Evolutionary conservation across 2,113 vertebrate species (phyloP), one percentile per base, ranked within the genome.

Genomic region (Epinephelus lanceolatus): DNA sequence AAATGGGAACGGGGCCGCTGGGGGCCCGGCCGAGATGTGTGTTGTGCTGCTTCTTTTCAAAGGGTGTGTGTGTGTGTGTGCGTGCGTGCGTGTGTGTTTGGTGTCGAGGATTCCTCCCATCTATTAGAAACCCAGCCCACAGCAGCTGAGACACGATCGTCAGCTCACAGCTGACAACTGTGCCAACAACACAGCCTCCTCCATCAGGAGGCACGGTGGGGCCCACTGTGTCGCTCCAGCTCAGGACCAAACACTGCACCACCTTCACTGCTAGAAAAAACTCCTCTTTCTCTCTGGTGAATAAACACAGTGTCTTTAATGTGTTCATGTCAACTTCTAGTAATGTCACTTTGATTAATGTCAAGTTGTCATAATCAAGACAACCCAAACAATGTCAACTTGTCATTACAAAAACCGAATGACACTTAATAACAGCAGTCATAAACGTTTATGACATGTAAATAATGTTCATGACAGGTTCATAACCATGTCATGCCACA

Each of bases 141-240:
- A 94, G 96, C 97, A 98, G 97, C 97, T 98, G 98, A 96, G 92
- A 92, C 87, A 88, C 91, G 93, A 88, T 93, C 86, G 47, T 90
- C 88, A 89, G 85, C 91, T 92, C 93, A 91, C 92, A 93, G 93
- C 93, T 95, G 94, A 96, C 97, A 97, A 96, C 96, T 97, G 96
- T 73, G 85, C 92, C 85, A 91, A 89, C 59, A 86, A 80, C 79
- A 61, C 72, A 18, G 69, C 51, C 74, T 65, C 63, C 86, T 79
- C 79, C 94, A 74, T 12, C 78, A 80, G 57, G 60, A 84, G 80
- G 74, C 79, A 1, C 8, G 1, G 33, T 23, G 83, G 77, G 81
- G 57, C 86, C 78, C 67, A 71, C 59, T 19, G 68, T n/a, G 78
- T 76, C 79, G 88, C 86, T 88, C 76, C 81, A 25, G 37, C 75